Conservation (phyloP, 1,140 invertebrate genomes). For the Papilio polytes region DNA sequence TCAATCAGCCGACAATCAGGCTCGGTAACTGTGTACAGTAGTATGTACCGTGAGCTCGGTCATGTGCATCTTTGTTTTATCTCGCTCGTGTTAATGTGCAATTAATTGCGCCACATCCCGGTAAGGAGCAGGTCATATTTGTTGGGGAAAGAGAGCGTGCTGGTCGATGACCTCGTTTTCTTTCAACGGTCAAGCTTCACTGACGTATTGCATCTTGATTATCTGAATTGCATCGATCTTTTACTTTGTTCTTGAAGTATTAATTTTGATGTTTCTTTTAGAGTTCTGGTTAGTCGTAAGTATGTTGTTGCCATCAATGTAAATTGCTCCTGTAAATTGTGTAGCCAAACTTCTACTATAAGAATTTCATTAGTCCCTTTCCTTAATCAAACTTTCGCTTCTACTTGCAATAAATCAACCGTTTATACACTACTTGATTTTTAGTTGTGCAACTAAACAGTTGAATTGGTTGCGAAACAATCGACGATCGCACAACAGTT, state of each 20-base stretch:
- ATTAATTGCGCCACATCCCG: slow-evolving; percentile 46
- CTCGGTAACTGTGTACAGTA: slow-evolving; percentile 34
- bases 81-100: slow-evolving; percentile 45
- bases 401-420: background rate
- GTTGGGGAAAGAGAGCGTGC: slow-evolving; percentile 55
- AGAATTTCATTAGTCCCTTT: background rate
- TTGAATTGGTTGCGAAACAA: no score
- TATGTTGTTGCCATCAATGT: no score
- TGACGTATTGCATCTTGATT: slow-evolving; percentile 27
- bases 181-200: slow-evolving; percentile 40
- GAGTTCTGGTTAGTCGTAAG: background rate
- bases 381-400: background rate
- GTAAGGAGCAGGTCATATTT: slow-evolving; percentile 50
- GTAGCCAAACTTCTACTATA: background rate
- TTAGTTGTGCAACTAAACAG: no score
- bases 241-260: background rate
- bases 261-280: background rate
- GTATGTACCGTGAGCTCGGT: slow-evolving; percentile 49
- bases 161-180: slow-evolving; percentile 38
- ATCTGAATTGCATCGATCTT: background rate
- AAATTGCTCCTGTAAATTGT: background rate
- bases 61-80: slow-evolving; percentile 58
- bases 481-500: no score
- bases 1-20: slow-evolving; percentile 1
- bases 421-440: no score